Percentiles rank a stretch among this genome's conserved stretches.
phyloP scores from a whole-genome alignment of 2,113 vertebrate species.

The Proterorhinus semilunaris region DNA sequence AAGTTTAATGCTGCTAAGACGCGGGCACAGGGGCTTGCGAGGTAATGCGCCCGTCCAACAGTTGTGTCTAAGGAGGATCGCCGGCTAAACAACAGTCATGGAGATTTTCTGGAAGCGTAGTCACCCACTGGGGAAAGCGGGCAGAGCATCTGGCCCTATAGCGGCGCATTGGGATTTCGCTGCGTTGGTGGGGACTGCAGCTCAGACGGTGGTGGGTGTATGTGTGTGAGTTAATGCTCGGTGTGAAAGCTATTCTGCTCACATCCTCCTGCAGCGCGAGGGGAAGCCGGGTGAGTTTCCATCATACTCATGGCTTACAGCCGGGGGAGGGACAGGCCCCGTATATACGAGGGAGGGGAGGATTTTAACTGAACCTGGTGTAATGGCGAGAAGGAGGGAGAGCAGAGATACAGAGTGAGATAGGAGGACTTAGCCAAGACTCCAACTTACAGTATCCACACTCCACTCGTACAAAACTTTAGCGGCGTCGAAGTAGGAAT shows the following conservation, averaged over 20 bases:
- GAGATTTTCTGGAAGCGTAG: conserved; percentile 37
- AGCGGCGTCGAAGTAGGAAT: neutral
- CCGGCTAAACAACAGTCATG: conserved; percentile 25
- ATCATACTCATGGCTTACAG: conserved; percentile 45
- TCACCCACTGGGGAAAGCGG: conserved; percentile 41
- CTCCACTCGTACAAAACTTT: neutral
- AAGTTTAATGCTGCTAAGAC: conserved; percentile 23
- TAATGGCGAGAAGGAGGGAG: conserved; percentile 20
- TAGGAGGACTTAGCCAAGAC: conserved; percentile 33
- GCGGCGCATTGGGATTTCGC: conserved; percentile 56
- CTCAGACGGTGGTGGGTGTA: neutral
- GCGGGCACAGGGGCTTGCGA: conserved; percentile 23
- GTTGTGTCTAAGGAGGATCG: conserved; percentile 45
- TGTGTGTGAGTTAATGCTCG: conserved; percentile 13
- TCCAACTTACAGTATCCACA: conserved; percentile 24
- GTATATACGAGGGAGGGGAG: conserved; percentile 4
- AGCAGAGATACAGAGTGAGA: conserved; percentile 8
- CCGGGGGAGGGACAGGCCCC: conserved; percentile 6
- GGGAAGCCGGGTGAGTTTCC: conserved; percentile 51
- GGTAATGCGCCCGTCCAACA: conserved; percentile 45
- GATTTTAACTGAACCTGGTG: conserved; percentile 25
- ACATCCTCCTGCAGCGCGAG: conserved; percentile 74
- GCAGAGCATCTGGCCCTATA: conserved; percentile 50
- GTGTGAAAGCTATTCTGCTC: conserved; percentile 65
- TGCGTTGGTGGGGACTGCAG: conserved; percentile 32